phyloP scores from a whole-genome alignment of 2,113 vertebrate genomes.

The Plectropomus leopardus region DNA sequence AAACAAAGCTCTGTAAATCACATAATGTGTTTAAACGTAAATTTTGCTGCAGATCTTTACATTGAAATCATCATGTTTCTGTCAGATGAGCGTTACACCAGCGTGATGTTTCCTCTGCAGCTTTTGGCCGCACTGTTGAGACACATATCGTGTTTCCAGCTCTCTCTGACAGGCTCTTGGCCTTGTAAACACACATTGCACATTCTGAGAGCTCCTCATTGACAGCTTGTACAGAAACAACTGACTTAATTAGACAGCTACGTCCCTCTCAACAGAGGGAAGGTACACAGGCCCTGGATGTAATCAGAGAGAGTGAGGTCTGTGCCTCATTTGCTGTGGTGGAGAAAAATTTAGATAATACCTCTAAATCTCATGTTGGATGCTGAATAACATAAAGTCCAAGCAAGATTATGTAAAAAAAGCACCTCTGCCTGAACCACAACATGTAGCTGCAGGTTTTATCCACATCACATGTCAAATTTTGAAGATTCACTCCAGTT shows the following conservation, averaged over 20 bases:
- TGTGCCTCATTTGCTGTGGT: neutral
- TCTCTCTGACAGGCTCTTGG: conserved; percentile 10
- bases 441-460: neutral
- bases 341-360: conserved; percentile 2
- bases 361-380: neutral
- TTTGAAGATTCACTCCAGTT: too few relatives aligned
- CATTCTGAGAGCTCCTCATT: neutral
- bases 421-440: neutral
- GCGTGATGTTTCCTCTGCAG: neutral
- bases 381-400: neutral
- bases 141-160: neutral
- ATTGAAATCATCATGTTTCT: neutral
- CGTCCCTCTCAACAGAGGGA: conserved; percentile 5
- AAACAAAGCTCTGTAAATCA: neutral
- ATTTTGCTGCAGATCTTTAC: neutral
- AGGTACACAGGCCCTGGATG: neutral
- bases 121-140: neutral
- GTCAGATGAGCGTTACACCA: neutral
- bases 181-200: neutral
- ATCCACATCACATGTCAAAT: neutral
- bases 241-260: neutral
- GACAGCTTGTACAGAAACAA: conserved; percentile 9
- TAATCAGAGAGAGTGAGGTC: conserved; percentile 22
- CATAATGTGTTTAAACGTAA: neutral
- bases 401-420: neutral